Conservation (phyloP, 1,140 invertebrate genomes). For the Meloidogyne chitwoodi region DNA sequence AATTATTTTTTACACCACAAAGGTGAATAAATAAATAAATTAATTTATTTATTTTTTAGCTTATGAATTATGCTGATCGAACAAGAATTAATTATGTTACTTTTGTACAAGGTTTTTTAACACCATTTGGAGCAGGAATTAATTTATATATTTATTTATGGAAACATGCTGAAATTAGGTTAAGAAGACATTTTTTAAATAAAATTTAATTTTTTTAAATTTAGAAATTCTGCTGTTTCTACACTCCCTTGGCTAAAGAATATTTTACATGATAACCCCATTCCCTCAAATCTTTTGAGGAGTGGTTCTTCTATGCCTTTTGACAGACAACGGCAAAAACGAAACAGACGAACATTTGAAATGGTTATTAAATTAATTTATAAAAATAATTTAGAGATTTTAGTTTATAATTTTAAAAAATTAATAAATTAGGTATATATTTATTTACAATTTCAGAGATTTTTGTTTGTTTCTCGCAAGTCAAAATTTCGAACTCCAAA, state of each 20-base stretch:
- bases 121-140: conserved; percentile 1
- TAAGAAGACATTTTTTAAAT: neutral
- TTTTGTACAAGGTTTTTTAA: conserved; percentile 1
- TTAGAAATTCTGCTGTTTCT: neutral
- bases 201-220: too few relatives aligned
- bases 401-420: too few relatives aligned
- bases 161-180: conserved; percentile 11
- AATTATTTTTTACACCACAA: neutral
- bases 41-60: neutral
- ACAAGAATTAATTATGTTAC: conserved; percentile 5
- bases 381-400: too few relatives aligned
- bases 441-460: neutral
- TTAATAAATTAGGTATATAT: too few relatives aligned
- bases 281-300: neutral
- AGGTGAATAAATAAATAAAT: neutral
- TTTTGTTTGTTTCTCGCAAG: neutral
- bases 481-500: neutral
- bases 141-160: conserved; percentile 9
- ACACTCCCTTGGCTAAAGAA: neutral
- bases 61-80: neutral
- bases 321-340: neutral
- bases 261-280: neutral
- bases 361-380: neutral
- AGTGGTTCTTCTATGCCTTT: neutral
- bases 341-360: neutral